These are phyloP conservation scores for Chaenocephalus aceratus DNA, from an alignment of 2,113 vertebrate species.

Conservation along the genomic window DNA sequence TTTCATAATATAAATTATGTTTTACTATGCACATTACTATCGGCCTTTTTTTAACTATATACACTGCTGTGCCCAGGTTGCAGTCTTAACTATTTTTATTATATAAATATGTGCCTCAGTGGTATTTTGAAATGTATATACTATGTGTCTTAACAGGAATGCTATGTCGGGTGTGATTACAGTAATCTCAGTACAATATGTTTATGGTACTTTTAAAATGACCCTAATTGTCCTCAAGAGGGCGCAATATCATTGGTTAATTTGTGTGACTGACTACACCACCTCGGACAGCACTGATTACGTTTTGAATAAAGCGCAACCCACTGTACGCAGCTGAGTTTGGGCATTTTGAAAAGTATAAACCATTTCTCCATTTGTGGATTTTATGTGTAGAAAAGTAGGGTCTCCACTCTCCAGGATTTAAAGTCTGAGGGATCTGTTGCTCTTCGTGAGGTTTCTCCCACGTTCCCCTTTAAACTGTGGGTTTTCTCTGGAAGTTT, in stretches of 20 bases:
- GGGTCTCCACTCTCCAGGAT: no score
- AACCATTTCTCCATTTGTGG: no score
- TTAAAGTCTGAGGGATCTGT: no score
- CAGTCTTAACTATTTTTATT: no score
- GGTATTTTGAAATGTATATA: background rate
- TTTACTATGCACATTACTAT: no score
- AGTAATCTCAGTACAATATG: background rate
- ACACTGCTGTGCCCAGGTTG: no score
- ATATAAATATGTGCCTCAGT: background rate
- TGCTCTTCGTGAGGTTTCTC: no score
- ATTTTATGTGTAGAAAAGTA: no score
- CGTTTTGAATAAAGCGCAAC: background rate
- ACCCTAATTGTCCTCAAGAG: conserved; percentile 24
- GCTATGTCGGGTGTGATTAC: background rate
- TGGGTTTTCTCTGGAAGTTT: no score
- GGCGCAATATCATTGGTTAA: conserved; percentile 2
- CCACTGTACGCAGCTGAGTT: background rate
- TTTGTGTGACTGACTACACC: background rate
- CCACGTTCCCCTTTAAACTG: no score
- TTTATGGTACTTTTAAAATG: background rate
- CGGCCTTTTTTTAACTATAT: no score
- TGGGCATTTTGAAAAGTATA: background rate
- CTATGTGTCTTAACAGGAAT: background rate
- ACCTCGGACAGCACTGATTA: background rate
- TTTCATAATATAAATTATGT: background rate